Evolutionary conservation across 2,797 vertebrate species (phyloP), one percentile per base, ranked within the genome.

Genomic region (Coracias cyanogaster): DNA sequence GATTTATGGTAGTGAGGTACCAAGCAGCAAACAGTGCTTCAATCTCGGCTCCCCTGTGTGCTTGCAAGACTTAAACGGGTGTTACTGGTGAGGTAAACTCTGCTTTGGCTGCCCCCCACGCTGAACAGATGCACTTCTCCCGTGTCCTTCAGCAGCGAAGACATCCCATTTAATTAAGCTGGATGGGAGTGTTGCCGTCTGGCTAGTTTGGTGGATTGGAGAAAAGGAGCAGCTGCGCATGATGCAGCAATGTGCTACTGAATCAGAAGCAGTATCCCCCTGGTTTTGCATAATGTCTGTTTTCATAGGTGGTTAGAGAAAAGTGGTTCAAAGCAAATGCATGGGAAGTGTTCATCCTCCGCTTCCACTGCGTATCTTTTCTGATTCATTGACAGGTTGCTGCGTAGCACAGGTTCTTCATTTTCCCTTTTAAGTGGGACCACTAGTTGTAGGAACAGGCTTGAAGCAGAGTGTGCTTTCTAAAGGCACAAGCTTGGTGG

Each of bases 291-390:
- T 66, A 18, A 20, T 15, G 21, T 31, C 28, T 31, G 9, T 29
- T 37, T 77, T 58, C 15, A 9, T 25, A 16, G 22, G 25, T 58
- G 9, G 3, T 25, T 74, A 37, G 66, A 51, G 33, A 51, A 20
- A 37, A 43, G 21, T 41, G 37, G 29, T 52, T 90, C 61, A 87
- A n/a, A 41, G 37, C 55, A 87, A 82, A 51, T 6, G 3, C 3
- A 5, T 26, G 15, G 12, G 1, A 54, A 33, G 12, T 8, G 12
- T n/a, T 4, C 1, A 61, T 26, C 7, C 2, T 12, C 4, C 7
- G 2, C 3, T 33, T 37, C 39, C 33, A 57, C 16, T 29, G 35
- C 31, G 26, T 15, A 13, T 29, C 16, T 62, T 15, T 66, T 61
- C 51, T 33, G 43, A 13, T 49, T 66, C 1, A 5, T 21, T 64